Conservation (phyloP, 2,797 vertebrate genomes). For the Xiphophorus birchmanni region DNA sequence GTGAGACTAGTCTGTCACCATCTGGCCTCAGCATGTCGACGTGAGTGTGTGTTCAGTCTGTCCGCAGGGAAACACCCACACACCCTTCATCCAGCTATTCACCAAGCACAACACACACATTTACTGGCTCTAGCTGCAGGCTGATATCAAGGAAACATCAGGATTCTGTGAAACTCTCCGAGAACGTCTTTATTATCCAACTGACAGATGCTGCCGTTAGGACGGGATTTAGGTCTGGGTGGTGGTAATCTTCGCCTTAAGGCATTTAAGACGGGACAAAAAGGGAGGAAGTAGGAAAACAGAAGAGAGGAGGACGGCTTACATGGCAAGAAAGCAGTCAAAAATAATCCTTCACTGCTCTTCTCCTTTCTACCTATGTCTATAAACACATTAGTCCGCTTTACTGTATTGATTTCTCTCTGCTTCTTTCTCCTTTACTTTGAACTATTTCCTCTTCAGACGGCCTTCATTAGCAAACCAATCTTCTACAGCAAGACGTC, state of each 20-base stretch:
- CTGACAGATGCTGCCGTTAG: constrained; percentile 30
- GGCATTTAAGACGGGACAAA: constrained; percentile 23
- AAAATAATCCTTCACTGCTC: background rate
- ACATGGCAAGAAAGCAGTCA: background rate
- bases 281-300: constrained; percentile 20
- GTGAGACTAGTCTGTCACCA: constrained; percentile 63
- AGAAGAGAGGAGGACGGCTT: constrained; percentile 11
- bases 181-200: background rate
- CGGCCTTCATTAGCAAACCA: constrained; percentile 13
- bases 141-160: constrained; percentile 6
- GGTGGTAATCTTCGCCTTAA: constrained; percentile 42
- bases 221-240: constrained; percentile 24
- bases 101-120: background rate
- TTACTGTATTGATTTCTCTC: background rate
- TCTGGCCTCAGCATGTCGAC: constrained; percentile 68
- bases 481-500: constrained; percentile 19
- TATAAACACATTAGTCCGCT: background rate
- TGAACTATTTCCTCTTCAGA: constrained; percentile 5
- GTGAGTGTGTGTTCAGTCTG: constrained; percentile 37
- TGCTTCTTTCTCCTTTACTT: background rate
- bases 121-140: constrained; percentile 14
- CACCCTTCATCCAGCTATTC: background rate
- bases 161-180: background rate
- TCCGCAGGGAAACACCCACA: constrained; percentile 32
- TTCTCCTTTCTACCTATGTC: background rate